Conservation (phyloP, 2,888 invertebrate genomes). For the Therioaphis trifolii region DNA sequence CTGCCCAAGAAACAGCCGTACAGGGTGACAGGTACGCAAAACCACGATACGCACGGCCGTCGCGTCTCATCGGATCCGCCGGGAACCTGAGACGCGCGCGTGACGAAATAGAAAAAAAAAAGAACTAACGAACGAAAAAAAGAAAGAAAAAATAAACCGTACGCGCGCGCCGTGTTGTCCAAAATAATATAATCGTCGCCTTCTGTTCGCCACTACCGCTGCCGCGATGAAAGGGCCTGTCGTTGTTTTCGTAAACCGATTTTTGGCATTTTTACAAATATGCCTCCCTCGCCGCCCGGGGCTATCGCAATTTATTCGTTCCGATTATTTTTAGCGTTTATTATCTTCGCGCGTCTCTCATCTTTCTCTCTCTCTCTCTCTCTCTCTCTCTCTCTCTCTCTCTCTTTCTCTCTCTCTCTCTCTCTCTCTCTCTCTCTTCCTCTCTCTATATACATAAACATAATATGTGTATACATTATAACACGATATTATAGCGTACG, state of each 20-base stretch:
- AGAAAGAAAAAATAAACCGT: too few relatives aligned
- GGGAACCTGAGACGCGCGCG: too few relatives aligned
- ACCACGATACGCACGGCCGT: too few relatives aligned
- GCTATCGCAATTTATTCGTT: conserved; percentile 49
- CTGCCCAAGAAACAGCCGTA: conserved; percentile 49
- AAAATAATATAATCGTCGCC: background rate
- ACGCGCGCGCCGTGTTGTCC: background rate
- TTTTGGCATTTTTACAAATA: conserved; percentile 60
- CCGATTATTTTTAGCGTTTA: conserved; percentile 58
- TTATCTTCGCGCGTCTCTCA: conserved; percentile 12
- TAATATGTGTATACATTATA: background rate
- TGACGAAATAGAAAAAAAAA: too few relatives aligned
- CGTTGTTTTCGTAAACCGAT: conserved; percentile 45
- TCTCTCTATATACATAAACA: background rate
- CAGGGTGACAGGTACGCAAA: conserved; percentile 52
- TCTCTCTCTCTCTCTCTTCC: too few relatives aligned
- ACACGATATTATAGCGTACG: background rate
- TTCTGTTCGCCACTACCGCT: background rate
- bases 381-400: too few relatives aligned
- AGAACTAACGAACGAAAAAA: too few relatives aligned
- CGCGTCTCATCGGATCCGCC: too few relatives aligned
- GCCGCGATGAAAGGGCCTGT: conserved; percentile 14
- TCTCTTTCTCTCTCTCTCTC: too few relatives aligned
- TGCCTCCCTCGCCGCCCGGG: conserved; percentile 30
- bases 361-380: too few relatives aligned